Percentiles rank a stretch among this genome's conserved stretches.
phyloP scores from a whole-genome alignment of 2,797 vertebrate genomes.

The Cephalopachus bancanus region DNA sequence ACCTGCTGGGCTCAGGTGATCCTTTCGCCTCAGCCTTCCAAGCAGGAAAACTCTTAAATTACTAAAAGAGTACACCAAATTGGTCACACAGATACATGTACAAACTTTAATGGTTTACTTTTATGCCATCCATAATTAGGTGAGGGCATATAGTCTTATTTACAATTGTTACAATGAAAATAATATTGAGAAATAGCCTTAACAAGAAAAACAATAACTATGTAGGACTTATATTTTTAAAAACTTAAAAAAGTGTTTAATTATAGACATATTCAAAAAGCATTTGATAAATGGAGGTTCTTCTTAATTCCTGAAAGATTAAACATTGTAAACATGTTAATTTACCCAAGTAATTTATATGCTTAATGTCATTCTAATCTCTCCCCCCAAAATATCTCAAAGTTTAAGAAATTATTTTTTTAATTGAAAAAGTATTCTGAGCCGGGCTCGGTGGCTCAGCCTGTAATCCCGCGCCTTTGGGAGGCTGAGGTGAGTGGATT shows the following conservation, averaged over 20 bases:
- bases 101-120: neutral
- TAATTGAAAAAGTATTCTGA: neutral
- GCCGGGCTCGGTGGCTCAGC: too few relatives aligned
- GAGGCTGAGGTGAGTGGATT: too few relatives aligned
- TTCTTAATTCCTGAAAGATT: neutral
- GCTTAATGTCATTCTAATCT: neutral
- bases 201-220: neutral
- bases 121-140: neutral
- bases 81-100: neutral
- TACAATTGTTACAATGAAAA: neutral
- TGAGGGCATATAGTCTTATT: neutral
- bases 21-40: too few relatives aligned
- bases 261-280: neutral
- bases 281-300: neutral
- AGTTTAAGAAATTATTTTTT: neutral
- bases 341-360: neutral
- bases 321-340: neutral
- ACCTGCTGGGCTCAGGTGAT: too few relatives aligned
- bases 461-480: too few relatives aligned
- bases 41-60: neutral
- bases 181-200: neutral
- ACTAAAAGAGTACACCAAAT: neutral
- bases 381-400: neutral
- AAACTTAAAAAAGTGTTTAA: neutral
- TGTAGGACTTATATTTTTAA: neutral